Percentiles rank a stretch among this genome's conserved stretches.
Conservation (phyloP, 1,140 invertebrate genomes). For the Drosophila novamexicana region DNA sequence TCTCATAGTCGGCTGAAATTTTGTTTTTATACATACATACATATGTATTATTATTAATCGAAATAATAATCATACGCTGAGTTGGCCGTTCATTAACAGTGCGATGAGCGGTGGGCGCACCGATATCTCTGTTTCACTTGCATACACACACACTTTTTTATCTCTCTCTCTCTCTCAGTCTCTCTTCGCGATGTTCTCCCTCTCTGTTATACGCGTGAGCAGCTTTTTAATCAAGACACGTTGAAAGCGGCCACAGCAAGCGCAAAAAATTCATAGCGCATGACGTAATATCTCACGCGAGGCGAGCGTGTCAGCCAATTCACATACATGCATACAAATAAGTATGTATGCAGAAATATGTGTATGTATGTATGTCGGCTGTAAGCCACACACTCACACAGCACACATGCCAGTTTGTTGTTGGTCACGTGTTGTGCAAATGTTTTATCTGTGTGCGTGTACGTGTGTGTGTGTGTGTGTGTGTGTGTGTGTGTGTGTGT, state of each 20-base stretch:
- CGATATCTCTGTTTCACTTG: constrained; percentile 2
- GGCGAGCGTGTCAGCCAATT: constrained; percentile 67
- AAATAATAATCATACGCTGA: constrained; percentile 77
- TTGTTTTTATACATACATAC: constrained; percentile 59
- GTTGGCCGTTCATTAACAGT: constrained; percentile 50
- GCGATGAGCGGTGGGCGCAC: constrained; percentile 19
- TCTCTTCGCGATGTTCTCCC: not conserved
- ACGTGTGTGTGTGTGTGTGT: constrained; percentile 14
- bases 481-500: constrained; percentile 17
- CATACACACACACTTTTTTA: not conserved
- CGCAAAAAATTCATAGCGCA: constrained; percentile 76
- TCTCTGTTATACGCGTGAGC: constrained; percentile 30
- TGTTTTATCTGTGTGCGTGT: constrained; percentile 47
- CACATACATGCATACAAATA: constrained; percentile 32
- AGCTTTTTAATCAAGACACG: constrained; percentile 71
- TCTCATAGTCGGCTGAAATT: constrained; percentile 57
- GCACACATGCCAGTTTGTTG: constrained; percentile 62
- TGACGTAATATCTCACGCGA: constrained; percentile 81
- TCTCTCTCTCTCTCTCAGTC: constrained; percentile 6
- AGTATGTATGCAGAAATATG: constrained; percentile 1
- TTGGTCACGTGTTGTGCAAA: constrained; percentile 79
- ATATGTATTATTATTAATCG: constrained; percentile 57
- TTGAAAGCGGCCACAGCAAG: constrained; percentile 64
- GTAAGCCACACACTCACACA: constrained; percentile 13
- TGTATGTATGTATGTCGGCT: constrained; percentile 2